Evolutionary conservation across 2,888 invertebrate species (phyloP).

Genomic region (Pristionchus fissidentatus): DNA sequence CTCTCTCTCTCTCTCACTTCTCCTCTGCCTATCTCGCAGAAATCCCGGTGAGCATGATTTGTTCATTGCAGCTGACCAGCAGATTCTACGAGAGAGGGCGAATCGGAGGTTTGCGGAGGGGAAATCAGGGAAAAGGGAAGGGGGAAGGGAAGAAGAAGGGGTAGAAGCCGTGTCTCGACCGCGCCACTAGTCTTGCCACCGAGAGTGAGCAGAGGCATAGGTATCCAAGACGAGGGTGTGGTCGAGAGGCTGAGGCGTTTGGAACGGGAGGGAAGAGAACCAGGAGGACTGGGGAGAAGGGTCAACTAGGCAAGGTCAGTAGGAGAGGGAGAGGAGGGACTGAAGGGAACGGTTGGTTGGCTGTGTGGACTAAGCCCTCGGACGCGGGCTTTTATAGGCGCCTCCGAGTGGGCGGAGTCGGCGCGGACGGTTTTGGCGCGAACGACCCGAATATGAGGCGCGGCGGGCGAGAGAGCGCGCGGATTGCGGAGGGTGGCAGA

Average conservation of each 20-base stretch:
- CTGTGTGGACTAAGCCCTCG: neutral
- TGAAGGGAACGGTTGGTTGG: neutral
- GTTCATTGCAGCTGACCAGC: neutral
- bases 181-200: conserved; percentile 18
- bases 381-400: conserved; percentile 5
- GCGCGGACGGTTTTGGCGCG: neutral
- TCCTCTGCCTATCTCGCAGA: conserved; percentile 22
- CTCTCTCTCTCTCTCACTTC: neutral
- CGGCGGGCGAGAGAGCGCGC: neutral
- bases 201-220: neutral
- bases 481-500: conserved; percentile 11
- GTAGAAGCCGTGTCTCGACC: neutral
- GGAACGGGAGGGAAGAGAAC: neutral
- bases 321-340: neutral
- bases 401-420: neutral
- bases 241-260: neutral
- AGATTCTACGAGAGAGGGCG: conserved; percentile 18
- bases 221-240: neutral
- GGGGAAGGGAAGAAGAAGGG: neutral
- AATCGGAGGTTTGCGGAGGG: neutral
- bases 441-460: neutral
- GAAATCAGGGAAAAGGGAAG: neutral
- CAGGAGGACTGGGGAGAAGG: neutral
- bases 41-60: conserved; percentile 10
- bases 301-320: neutral